Evolutionary conservation across 2,888 invertebrate species (phyloP), one percentile per base, ranked within the genome.

Genomic region (Chrysolina haemoptera): DNA sequence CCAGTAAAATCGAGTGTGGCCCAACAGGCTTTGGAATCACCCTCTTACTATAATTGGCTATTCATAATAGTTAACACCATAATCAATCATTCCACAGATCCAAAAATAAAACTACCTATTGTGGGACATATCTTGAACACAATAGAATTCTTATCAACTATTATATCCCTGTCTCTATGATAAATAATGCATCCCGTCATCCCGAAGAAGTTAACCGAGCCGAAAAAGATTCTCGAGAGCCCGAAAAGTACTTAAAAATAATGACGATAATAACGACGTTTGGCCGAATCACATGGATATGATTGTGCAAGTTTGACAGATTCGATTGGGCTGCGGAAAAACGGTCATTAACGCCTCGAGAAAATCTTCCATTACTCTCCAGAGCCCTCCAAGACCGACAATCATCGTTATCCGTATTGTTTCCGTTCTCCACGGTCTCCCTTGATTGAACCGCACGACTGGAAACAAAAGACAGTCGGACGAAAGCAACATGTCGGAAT

Each of bases 361-460:
- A 86, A 86, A 86, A 86, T 85, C 86, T 85, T 86, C 86, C 86
- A 86, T 85, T 84, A 86, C 84, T 84, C 83, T 83, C 77, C 78
- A 84, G 86, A 79, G 85, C 82, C 79, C 87, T 86, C 84, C 83
- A 84, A 80, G 83, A 82, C 85, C 86, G 85, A 86, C 87, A 87
- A 87, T 87, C 87, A 87, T 87, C 87, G 86, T 87, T 87, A 87
- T 86, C 86, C 85, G 82, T 83, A 87, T 87, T 87, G 87, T 87
- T 87, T 84, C 75, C 81, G 65, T 55, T 43, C 76, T 62, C 53
- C 48, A 62, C 41, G 59, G 71, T 53, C 68, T 55, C 64, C 77
- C 84, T 66, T 62, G 85, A 86, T 86, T 85, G 85, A 83, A 85
- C 81, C 82, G 80, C 80, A 81, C 76, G 80, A 80, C 75, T 41